Evolutionary conservation across 2,888 invertebrate genomes (phyloP).

Genomic region (Chirona hameri): DNA sequence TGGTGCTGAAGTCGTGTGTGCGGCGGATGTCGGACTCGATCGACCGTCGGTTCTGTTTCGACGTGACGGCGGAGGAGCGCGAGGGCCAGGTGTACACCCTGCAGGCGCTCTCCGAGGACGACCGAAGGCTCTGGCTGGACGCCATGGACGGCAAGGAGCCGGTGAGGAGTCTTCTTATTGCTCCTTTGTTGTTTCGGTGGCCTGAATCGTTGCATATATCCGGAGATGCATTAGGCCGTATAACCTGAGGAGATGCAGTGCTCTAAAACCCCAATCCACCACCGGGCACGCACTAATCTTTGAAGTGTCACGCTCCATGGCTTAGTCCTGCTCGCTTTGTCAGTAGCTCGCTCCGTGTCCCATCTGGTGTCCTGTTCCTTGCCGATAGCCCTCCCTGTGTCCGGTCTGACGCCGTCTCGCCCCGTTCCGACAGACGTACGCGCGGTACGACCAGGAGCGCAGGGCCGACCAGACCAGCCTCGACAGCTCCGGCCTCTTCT

Average conservation of each 20-base stretch:
- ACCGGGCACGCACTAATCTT: too few relatives aligned
- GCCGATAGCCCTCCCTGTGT: neutral
- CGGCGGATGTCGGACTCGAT: constrained; percentile 79
- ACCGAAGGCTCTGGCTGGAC: constrained; percentile 84
- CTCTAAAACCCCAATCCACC: too few relatives aligned
- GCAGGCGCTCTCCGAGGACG: constrained; percentile 87
- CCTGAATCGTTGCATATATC: too few relatives aligned
- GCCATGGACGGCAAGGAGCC: constrained; percentile 92
- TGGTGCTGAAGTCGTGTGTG: constrained; percentile 56
- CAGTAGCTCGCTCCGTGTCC: too few relatives aligned
- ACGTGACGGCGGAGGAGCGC: constrained; percentile 71
- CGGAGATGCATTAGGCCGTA: too few relatives aligned
- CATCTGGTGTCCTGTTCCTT: too few relatives aligned
- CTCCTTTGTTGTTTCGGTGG: too few relatives aligned
- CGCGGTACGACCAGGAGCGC: neutral
- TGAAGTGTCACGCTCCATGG: too few relatives aligned
- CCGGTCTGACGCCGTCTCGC: neutral
- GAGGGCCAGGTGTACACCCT: constrained; percentile 63
- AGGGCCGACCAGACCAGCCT: constrained; percentile 63
- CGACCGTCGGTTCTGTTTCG: constrained; percentile 88
- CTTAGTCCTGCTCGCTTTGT: too few relatives aligned
- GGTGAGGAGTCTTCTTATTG: constrained; percentile 48
- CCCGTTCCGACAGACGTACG: neutral
- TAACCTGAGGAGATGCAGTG: too few relatives aligned
- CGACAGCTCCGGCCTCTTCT: constrained; percentile 86